These are phyloP conservation scores for Luscinia luscinia DNA, from an alignment of 2,797 vertebrate species.

Conservation along the genomic window DNA sequence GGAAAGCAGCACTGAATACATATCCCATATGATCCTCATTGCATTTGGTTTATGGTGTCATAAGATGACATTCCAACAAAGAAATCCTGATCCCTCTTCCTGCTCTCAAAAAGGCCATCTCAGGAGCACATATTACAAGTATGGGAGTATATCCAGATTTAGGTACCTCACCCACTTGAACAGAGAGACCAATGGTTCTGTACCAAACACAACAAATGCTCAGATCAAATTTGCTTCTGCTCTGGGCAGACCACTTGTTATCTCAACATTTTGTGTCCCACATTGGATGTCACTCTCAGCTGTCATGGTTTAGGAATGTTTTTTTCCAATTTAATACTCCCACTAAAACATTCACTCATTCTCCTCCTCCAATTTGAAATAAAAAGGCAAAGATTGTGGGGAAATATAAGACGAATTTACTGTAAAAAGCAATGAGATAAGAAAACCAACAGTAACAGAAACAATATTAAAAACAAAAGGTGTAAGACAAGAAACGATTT, in stretches of 20 bases:
- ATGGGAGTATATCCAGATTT: too few relatives aligned
- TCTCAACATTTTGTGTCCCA: accelerated
- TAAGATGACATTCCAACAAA: background rate
- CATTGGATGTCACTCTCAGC: too few relatives aligned
- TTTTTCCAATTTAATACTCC: background rate
- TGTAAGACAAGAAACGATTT: background rate
- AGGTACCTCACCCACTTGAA: background rate
- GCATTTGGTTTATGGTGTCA: accelerated
- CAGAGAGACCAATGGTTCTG: background rate
- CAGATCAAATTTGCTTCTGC: background rate
- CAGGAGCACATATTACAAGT: too few relatives aligned
- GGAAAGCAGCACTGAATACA: background rate
- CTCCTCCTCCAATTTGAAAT: accelerated
- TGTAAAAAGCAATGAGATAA: background rate
- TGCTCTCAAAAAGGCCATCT: background rate
- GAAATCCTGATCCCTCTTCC: background rate
- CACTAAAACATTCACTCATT: background rate
- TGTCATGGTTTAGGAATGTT: background rate
- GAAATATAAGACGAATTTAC: background rate
- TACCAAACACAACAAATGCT: background rate
- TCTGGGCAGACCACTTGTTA: background rate
- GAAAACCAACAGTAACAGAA: background rate
- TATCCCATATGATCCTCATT: background rate
- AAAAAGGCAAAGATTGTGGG: background rate
- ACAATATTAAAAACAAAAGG: background rate